Conservation (phyloP, 23 tunicate species). For the Trididemnum nubilum region DNA sequence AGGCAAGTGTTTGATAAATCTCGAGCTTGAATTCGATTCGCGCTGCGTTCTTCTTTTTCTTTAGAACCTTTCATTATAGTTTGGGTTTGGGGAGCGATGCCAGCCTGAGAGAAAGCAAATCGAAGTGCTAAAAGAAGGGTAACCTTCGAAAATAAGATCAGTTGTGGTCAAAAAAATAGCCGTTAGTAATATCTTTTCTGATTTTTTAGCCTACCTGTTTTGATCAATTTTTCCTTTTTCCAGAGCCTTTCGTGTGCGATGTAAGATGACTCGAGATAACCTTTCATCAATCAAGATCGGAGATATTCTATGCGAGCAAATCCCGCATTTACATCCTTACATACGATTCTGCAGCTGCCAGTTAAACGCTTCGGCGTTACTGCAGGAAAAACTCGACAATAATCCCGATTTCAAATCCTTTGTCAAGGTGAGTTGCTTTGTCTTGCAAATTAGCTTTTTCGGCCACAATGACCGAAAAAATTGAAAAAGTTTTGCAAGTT, state of each 20-base stretch:
- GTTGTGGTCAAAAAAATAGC: neutral
- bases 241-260: conserved; percentile 91
- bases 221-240: neutral
- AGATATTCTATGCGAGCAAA: conserved; percentile 80
- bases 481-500: too few relatives aligned
- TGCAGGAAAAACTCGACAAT: conserved; percentile 78
- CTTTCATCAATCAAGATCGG: conserved; percentile 61
- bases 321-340: conserved; percentile 87
- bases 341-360: conserved; percentile 90
- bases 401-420: conserved; percentile 81
- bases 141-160: neutral
- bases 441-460: neutral
- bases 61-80: too few relatives aligned
- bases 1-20: too few relatives aligned
- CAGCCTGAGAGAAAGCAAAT: too few relatives aligned
- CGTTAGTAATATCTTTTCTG: neutral
- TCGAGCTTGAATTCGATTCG: too few relatives aligned
- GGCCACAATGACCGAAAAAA: too few relatives aligned
- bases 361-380: conserved; percentile 80
- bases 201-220: neutral
- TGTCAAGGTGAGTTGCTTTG: conserved; percentile 63
- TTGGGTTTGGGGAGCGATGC: too few relatives aligned
- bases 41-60: too few relatives aligned
- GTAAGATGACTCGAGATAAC: conserved; percentile 62
- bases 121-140: too few relatives aligned